phyloP scores from a whole-genome alignment of 1,140 invertebrate genomes.

The Pseudoatta argentina region DNA sequence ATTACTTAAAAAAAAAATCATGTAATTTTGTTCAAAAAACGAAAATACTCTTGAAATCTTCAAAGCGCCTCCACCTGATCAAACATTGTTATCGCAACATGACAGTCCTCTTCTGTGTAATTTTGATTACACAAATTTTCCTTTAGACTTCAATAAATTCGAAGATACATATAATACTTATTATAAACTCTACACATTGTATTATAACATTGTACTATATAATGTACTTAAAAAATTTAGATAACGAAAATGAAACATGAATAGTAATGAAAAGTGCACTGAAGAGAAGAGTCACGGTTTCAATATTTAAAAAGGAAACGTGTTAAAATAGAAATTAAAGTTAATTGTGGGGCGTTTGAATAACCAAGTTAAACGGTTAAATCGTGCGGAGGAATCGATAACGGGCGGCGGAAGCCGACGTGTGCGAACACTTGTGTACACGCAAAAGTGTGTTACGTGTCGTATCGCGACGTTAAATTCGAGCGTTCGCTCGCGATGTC shows the following conservation, averaged over 20 bases:
- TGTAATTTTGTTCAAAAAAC: too few species aligned
- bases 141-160: too few species aligned
- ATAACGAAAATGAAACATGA: not conserved
- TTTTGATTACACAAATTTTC: too few species aligned
- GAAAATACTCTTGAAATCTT: too few species aligned
- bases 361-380: slow-evolving; percentile 12
- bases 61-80: too few species aligned
- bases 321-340: slow-evolving; percentile 22
- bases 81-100: too few species aligned
- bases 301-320: not conserved
- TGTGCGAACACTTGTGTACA: slow-evolving; percentile 27
- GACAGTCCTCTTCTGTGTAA: too few species aligned
- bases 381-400: slow-evolving; percentile 43
- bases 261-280: not conserved
- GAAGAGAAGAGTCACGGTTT: not conserved
- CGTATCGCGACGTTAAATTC: slow-evolving; percentile 34
- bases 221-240: not conserved
- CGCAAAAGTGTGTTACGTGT: slow-evolving; percentile 34
- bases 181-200: too few species aligned
- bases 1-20: too few species aligned
- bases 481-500: slow-evolving; percentile 30
- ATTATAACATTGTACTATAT: not conserved
- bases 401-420: not conserved
- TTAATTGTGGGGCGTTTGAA: slow-evolving; percentile 14
- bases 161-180: too few species aligned